These are phyloP conservation scores for Quadriops clusia DNA, from an alignment of 2,888 invertebrate species.

Conservation along the genomic window DNA sequence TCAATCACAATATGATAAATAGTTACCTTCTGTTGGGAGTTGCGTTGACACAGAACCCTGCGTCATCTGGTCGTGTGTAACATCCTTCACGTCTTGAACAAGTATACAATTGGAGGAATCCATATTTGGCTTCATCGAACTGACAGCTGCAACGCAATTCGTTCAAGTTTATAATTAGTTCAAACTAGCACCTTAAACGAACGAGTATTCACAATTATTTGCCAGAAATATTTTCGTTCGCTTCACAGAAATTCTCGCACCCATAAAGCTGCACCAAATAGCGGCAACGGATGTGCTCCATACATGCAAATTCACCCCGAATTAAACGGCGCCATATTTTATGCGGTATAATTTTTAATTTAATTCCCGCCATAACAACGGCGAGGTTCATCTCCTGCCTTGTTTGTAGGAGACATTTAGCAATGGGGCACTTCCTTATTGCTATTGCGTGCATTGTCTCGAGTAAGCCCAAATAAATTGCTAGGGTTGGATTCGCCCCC, in stretches of 20 bases:
- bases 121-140: slow-evolving; percentile 80
- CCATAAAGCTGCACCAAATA: no score
- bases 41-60: slow-evolving; percentile 62
- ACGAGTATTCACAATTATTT: no score
- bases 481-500: slow-evolving; percentile 15
- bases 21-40: slow-evolving; percentile 56
- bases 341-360: no score
- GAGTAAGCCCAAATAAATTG: slow-evolving; percentile 16
- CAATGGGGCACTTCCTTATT: slow-evolving; percentile 21
- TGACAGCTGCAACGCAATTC: slow-evolving; percentile 65
- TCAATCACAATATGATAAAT: no score
- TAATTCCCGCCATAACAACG: no score
- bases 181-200: no score
- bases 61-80: slow-evolving; percentile 75
- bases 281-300: no score
- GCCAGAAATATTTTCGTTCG: no score
- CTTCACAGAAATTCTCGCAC: no score
- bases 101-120: slow-evolving; percentile 82
- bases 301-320: no score
- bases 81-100: slow-evolving; percentile 79
- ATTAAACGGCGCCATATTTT: no score
- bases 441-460: slow-evolving; percentile 19
- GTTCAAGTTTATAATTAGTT: no score
- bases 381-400: slow-evolving; percentile 13
- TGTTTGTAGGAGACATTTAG: slow-evolving; percentile 17